Conservation (phyloP, 2,797 vertebrate genomes). For the Fringilla coelebs region DNA sequence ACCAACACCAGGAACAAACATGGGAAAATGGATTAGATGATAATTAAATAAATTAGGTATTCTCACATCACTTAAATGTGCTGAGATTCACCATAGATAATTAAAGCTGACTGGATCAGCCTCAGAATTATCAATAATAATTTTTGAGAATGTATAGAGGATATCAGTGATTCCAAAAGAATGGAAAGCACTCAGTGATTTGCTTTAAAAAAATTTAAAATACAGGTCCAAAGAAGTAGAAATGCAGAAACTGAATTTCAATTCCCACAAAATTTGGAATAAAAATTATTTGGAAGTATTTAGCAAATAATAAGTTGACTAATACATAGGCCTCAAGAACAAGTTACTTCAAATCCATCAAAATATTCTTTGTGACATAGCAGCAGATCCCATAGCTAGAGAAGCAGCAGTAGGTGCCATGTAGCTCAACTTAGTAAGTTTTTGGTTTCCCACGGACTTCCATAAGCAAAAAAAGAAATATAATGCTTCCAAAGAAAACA, state of each 20-base stretch:
- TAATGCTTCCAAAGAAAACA: neutral
- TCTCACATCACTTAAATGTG: neutral
- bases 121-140: neutral
- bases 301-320: neutral
- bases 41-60: neutral
- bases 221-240: neutral
- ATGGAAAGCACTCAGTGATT: neutral
- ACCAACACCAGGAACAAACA: neutral
- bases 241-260: neutral
- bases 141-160: neutral
- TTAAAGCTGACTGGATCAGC: neutral
- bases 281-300: neutral
- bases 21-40: neutral
- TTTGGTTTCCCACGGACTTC: neutral
- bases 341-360: neutral
- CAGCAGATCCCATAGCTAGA: neutral
- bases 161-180: neutral
- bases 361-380: neutral
- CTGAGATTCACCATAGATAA: neutral
- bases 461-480: neutral
- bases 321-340: neutral
- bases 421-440: neutral
- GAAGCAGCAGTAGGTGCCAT: neutral
- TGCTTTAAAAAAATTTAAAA: neutral
- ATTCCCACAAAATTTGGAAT: neutral